These are phyloP conservation scores for Pseudorhombus dupliciocellatus DNA, from an alignment of 2,113 vertebrate genomes.

Conservation along the genomic window DNA sequence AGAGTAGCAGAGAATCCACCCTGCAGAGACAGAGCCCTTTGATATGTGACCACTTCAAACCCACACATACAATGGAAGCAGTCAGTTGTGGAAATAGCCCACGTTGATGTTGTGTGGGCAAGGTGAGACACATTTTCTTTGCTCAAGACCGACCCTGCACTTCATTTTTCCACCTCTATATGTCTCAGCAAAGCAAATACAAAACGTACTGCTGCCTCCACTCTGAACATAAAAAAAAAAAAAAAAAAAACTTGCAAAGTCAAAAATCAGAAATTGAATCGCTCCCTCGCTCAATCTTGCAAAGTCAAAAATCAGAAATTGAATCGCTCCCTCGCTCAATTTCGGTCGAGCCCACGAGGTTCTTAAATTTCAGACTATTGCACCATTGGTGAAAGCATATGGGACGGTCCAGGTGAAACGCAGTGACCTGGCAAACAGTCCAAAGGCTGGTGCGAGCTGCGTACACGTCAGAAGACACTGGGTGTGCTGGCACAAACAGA, in stretches of 20 bases:
- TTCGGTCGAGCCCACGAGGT: conserved; percentile 39
- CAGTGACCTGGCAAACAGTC: conserved; percentile 69
- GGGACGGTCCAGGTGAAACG: conserved; percentile 70
- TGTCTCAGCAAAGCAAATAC: conserved; percentile 23
- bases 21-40: conserved; percentile 74
- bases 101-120: conserved; percentile 67
- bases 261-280: conserved; percentile 46
- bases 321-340: conserved; percentile 33
- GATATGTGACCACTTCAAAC: conserved; percentile 77
- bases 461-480: conserved; percentile 70
- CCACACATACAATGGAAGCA: conserved; percentile 70
- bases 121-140: conserved; percentile 63
- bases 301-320: conserved; percentile 53
- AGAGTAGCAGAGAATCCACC: conserved; percentile 70
- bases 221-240: not conserved
- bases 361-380: conserved; percentile 57
- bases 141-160: conserved; percentile 38
- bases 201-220: conserved; percentile 28
- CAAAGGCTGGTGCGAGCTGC: conserved; percentile 57
- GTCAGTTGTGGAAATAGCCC: conserved; percentile 71
- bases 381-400: conserved; percentile 66
- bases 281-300: conserved; percentile 35
- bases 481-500: conserved; percentile 72
- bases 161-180: conserved; percentile 30
- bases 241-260: no score